These are phyloP conservation scores for Potorous gilbertii DNA, from an alignment of 2,797 vertebrate species.

Conservation along the genomic window DNA sequence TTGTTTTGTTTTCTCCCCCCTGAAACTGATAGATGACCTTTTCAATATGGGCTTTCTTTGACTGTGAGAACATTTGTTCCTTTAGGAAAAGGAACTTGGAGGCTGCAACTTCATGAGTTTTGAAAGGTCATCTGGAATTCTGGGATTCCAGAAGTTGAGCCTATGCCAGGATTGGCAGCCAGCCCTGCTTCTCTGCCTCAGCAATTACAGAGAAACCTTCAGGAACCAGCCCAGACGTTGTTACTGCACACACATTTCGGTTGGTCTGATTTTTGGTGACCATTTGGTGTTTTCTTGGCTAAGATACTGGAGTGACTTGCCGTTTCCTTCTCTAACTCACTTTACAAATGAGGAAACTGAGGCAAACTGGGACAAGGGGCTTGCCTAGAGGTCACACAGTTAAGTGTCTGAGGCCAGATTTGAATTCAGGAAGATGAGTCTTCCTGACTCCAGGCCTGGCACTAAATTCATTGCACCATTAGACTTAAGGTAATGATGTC, in stretches of 20 bases:
- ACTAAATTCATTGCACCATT: not conserved
- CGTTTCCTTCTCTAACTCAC: no score
- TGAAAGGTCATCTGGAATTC: not conserved
- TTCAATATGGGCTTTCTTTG: not conserved
- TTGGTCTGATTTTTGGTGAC: not conserved
- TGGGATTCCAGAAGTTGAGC: not conserved
- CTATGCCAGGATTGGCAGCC: not conserved
- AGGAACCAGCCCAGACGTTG: not conserved
- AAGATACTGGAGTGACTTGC: no score
- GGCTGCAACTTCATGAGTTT: not conserved
- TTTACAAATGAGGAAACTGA: no score
- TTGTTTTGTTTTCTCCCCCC: not conserved
- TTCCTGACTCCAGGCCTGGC: no score
- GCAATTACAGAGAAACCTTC: not conserved
- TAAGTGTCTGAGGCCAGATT: not conserved
- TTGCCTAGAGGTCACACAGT: not conserved
- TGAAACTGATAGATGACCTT: not conserved
- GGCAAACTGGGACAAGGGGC: no score
- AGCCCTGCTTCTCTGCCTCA: not conserved
- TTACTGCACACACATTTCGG: constrained; percentile 3
- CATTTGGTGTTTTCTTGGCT: no score
- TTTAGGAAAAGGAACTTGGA: not conserved
- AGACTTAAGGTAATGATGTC: not conserved
- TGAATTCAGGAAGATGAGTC: no score
- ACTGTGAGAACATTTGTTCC: not conserved